Base-by-base conservation (phyloP, 2,888 invertebrate species). In the Drosophila emarginata region DNA sequence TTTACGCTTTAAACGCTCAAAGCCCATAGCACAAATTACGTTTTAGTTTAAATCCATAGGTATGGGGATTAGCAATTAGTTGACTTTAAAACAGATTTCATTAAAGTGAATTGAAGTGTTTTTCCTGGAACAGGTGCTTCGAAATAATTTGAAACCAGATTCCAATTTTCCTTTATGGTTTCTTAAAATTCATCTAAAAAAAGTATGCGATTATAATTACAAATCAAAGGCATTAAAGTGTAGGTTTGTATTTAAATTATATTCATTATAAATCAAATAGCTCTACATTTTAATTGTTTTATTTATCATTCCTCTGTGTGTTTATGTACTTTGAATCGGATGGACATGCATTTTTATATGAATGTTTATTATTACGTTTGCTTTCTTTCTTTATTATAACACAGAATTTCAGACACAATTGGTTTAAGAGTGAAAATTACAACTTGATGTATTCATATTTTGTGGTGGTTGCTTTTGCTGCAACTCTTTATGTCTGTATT, bases 181-280 rank as follows among this genome's bases (percentile, higher is more conserved):
- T 32, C 32, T 11, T 9, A 9, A 2, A 32, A 32, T 9, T 2
- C 2, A 9, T 2, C 9, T 9, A 9, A 32, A 32, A 9, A 32
- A 32, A 0, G 2, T 9, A 32, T 32, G 1, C 9, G 4, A 32
- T 32, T 32, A 1, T 1, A 32, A 11, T 32, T 9, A 32, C 9
- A 32, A 32, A 32, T 32, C 9, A 32, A 32, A 32, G 32, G 11
- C 32, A 32, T 32, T 32, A 11, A 9, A 32, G 9, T 9, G 11
- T 32, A 21, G 45, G 45, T 45, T 45, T 45, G 45, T 86, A 80
- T 82, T 85, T 82, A 88, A 81, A 83, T 80, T 80, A 77, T 75
- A 77, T 75, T 86, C 80, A 87, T 87, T 88, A 88, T 72, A 88
- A 87, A 86, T 88, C 88, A 83, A 88, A 82, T 83, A 88, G 73